Evolutionary conservation across 2,888 invertebrate species (phyloP).

Genomic region (Rutpela maculata): DNA sequence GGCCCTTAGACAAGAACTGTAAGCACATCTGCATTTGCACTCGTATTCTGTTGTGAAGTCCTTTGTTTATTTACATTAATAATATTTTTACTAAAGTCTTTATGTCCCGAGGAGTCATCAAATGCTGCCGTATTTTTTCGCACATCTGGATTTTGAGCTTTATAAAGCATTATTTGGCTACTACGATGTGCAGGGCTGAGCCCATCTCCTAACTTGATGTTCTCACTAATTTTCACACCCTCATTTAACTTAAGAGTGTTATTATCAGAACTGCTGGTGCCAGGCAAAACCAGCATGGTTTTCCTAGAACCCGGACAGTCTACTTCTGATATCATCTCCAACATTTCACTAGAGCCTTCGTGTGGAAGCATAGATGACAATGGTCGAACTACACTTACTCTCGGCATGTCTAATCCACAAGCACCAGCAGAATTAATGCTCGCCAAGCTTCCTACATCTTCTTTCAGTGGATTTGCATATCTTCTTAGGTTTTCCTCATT

Average conservation of each 20-base stretch:
- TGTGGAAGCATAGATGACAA: slow-evolving; percentile 73
- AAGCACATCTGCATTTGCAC: slow-evolving; percentile 74
- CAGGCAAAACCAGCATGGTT: slow-evolving; percentile 73
- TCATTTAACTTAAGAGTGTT: slow-evolving; percentile 68
- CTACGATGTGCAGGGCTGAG: slow-evolving; percentile 75
- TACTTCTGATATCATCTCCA: slow-evolving; percentile 79
- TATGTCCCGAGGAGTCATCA: slow-evolving; percentile 77
- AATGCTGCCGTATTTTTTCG: slow-evolving; percentile 86
- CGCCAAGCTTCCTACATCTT: slow-evolving; percentile 72
- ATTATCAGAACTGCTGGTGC: slow-evolving; percentile 69
- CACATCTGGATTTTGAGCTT: slow-evolving; percentile 90
- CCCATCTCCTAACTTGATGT: slow-evolving; percentile 67
- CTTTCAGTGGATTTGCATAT: slow-evolving; percentile 73
- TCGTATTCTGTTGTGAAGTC: slow-evolving; percentile 70
- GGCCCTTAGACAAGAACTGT: slow-evolving; percentile 77
- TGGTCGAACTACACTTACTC: slow-evolving; percentile 73
- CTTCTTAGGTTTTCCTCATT: slow-evolving; percentile 92
- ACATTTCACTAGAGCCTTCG: slow-evolving; percentile 77
- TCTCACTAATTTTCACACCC: slow-evolving; percentile 58
- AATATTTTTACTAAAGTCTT: slow-evolving; percentile 87
- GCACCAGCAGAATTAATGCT: slow-evolving; percentile 67
- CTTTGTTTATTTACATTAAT: slow-evolving; percentile 77
- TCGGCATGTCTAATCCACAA: slow-evolving; percentile 72
- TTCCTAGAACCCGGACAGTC: slow-evolving; percentile 74
- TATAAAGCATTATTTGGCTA: slow-evolving; percentile 84